Evolutionary conservation across 1,140 invertebrate species (phyloP).

Genomic region (Myzus persicae): DNA sequence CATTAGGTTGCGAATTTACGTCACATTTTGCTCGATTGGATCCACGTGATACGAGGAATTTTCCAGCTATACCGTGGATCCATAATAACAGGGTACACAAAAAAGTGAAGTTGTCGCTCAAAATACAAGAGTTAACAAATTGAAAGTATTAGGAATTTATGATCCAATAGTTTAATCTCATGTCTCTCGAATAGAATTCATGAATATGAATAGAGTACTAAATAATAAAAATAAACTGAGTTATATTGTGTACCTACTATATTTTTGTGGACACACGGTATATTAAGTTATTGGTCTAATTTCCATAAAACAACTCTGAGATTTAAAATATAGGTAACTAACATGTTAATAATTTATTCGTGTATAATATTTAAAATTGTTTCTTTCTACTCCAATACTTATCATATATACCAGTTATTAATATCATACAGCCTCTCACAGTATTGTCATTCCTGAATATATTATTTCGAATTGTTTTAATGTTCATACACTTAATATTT

Average conservation of each 20-base stretch:
- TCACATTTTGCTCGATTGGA: constrained; percentile 26
- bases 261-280: too few species aligned
- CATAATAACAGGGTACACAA: too few species aligned
- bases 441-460: neutral
- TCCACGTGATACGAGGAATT: neutral
- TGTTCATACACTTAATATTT: neutral
- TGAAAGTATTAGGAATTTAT: too few species aligned
- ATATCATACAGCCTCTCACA: neutral
- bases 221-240: too few species aligned
- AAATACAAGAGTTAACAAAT: too few species aligned
- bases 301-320: neutral
- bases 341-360: neutral
- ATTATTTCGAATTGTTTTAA: neutral
- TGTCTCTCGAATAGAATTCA: too few species aligned
- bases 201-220: too few species aligned
- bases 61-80: neutral
- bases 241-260: too few species aligned
- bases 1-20: neutral
- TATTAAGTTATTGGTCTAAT: neutral
- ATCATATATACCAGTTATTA: neutral
- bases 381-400: neutral
- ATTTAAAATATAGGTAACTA: neutral
- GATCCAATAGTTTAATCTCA: too few species aligned
- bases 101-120: too few species aligned
- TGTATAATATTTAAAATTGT: neutral